Conservation (phyloP, 2,797 vertebrate genomes). For the Enteromius radiatus region DNA sequence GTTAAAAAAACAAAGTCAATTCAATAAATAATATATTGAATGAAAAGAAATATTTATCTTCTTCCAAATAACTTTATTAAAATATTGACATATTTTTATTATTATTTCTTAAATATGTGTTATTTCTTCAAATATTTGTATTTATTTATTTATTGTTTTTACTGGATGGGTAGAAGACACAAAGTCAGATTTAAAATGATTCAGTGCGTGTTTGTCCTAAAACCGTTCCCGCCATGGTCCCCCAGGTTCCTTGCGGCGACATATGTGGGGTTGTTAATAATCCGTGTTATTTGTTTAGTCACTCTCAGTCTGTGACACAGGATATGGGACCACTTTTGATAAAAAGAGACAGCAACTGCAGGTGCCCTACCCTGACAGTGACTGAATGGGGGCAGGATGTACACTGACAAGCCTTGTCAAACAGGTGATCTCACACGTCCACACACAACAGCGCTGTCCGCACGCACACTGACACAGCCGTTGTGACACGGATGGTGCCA, state of each 20-base stretch:
- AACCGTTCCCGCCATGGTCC: neutral
- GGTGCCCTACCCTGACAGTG: slow-evolving; percentile 77
- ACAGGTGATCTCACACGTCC: slow-evolving; percentile 58
- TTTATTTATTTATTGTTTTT: neutral
- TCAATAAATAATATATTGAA: neutral
- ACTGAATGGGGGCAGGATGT: slow-evolving; percentile 81
- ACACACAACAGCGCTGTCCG: slow-evolving; percentile 51
- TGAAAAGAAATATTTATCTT: neutral
- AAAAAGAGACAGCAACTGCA: slow-evolving; percentile 74
- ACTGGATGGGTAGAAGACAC: neutral
- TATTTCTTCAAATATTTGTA: neutral
- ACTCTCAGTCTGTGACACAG: slow-evolving; percentile 74
- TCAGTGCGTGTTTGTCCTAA: neutral
- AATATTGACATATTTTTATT: neutral
- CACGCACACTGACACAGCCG: slow-evolving; percentile 53
- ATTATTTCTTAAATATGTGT: neutral
- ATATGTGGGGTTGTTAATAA: slow-evolving; percentile 74
- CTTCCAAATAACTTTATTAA: neutral
- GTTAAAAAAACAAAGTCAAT: neutral
- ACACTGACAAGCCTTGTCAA: slow-evolving; percentile 74
- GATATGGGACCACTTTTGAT: slow-evolving; percentile 74
- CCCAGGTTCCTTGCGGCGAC: slow-evolving; percentile 49
- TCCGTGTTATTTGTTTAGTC: slow-evolving; percentile 74
- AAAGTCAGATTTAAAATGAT: neutral
- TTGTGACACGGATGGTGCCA: slow-evolving; percentile 69